Conservation (phyloP, 2,888 invertebrate species). For the Cybosia mesomella region DNA sequence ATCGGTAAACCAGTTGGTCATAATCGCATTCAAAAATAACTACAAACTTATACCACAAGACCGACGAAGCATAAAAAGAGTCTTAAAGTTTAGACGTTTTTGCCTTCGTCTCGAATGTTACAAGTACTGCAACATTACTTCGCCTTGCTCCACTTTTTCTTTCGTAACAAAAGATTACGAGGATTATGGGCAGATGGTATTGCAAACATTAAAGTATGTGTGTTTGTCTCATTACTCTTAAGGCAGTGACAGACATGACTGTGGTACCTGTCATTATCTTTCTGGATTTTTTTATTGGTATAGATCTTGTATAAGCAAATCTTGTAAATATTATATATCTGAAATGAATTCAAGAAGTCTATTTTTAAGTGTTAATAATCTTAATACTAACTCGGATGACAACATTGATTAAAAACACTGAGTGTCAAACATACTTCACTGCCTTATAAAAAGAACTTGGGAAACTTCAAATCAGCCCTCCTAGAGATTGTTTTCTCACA, state of each 20-base stretch:
- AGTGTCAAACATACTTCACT: too few relatives aligned
- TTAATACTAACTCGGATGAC: too few relatives aligned
- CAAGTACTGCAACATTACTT: slow-evolving; percentile 39
- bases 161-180: slow-evolving; percentile 65
- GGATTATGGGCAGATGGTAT: slow-evolving; percentile 50
- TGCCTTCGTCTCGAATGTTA: slow-evolving; percentile 1
- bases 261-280: not conserved
- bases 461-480: too few relatives aligned
- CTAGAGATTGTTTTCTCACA: too few relatives aligned
- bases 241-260: slow-evolving; percentile 11
- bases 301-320: not conserved
- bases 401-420: too few relatives aligned
- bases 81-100: not conserved
- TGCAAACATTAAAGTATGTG: slow-evolving; percentile 59
- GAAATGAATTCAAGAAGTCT: too few relatives aligned
- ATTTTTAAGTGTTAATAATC: too few relatives aligned
- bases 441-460: too few relatives aligned
- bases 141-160: slow-evolving; percentile 67
- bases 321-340: not conserved
- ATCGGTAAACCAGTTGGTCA: too few relatives aligned
- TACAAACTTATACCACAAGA: not conserved
- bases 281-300: not conserved
- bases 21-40: too few relatives aligned
- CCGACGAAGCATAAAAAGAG: not conserved
- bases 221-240: slow-evolving; percentile 31